Percentiles rank a stretch among this genome's conserved stretches.
Evolutionary conservation across 1,140 invertebrate genomes (phyloP).

Genomic region (Akabosia matsudoensis): DNA sequence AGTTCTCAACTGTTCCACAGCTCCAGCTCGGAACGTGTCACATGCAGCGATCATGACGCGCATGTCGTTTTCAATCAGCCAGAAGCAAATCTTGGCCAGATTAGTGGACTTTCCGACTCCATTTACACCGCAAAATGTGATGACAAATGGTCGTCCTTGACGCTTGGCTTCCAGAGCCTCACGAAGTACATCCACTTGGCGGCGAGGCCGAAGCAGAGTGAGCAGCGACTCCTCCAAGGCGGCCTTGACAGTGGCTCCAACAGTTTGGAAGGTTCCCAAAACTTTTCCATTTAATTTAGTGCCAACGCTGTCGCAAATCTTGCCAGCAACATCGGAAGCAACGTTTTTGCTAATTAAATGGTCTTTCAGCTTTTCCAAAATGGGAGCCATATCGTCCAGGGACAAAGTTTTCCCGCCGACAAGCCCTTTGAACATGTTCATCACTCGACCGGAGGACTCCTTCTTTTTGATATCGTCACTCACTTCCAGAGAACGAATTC

Average conservation of each 20-base stretch:
- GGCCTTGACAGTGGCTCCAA: conserved; percentile 75
- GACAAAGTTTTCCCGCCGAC: conserved; percentile 77
- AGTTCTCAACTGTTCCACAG: conserved; percentile 96
- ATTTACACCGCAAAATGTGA: conserved; percentile 99
- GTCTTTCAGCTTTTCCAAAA: conserved; percentile 91
- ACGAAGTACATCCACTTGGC: conserved; percentile 92
- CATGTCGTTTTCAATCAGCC: conserved; percentile 97
- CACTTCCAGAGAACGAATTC: conserved; percentile 64
- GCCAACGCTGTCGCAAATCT: conserved; percentile 92
- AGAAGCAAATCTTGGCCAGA: conserved; percentile 98
- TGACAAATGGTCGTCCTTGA: conserved; percentile 81
- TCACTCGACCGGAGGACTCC: conserved; percentile 41
- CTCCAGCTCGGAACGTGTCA: conserved; percentile 98
- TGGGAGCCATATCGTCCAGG: conserved; percentile 72
- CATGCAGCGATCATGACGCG: conserved; percentile 96
- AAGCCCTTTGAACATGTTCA: conserved; percentile 61
- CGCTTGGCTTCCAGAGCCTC: conserved; percentile 89
- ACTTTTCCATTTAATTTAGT: conserved; percentile 89
- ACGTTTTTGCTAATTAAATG: conserved; percentile 98
- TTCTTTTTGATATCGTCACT: conserved; percentile 57
- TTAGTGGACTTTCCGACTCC: conserved; percentile 99
- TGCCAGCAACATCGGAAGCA: conserved; percentile 88
- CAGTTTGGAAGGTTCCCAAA: conserved; percentile 87
- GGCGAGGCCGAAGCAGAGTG: conserved; percentile 88
- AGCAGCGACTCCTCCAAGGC: conserved; percentile 80